Base-by-base conservation (phyloP, 1,140 invertebrate species). In the Mylabris phalerata region DNA sequence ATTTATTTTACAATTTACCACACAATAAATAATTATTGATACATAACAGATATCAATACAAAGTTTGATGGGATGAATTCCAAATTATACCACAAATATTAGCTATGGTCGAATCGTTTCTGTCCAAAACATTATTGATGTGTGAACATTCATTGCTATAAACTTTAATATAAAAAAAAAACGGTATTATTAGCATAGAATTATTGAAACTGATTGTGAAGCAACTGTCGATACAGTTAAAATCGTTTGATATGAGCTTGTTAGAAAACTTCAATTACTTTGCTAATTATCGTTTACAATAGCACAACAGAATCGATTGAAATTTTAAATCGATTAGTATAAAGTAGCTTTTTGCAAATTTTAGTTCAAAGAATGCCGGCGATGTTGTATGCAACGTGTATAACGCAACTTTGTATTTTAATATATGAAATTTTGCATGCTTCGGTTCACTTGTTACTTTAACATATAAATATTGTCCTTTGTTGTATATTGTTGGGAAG, bases 361-460 rank as follows among this genome's bases (percentile, higher is more conserved):
- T 60, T 42, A 60, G 60, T 64, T 67, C 65, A 67, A 69, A 69
- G 63, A 65, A 48, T 42, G 49, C 65, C 63, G 57, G 32, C 32
- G 55, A 55, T 61, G 55, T 62, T 60, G 59, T 51, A 62, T 63
- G 61, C 57, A 62, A 60, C 63, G 49, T 57, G 45, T 58, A 68
- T 63, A 69, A 69, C 62, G 65, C 66, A 69, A 67, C 65, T 67
- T 69, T 69, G 64, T 68, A 63, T 68, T 65, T 66, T 66, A 68
- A 68, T 68, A 69, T 66, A 69, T 64, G 67, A 66, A 65, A 69
- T 69, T 65, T 59, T 69, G 55, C 65, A 67, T 57, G 63, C 59
- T 65, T 67, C 59, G 59, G 61, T 67, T 63, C 63, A 67, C 67
- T 64, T 63, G 63, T 67, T 67, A 67, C 63, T 62, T 49, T 49